phyloP scores from a whole-genome alignment of 2,888 invertebrate genomes.

The Lamproptera curius region DNA sequence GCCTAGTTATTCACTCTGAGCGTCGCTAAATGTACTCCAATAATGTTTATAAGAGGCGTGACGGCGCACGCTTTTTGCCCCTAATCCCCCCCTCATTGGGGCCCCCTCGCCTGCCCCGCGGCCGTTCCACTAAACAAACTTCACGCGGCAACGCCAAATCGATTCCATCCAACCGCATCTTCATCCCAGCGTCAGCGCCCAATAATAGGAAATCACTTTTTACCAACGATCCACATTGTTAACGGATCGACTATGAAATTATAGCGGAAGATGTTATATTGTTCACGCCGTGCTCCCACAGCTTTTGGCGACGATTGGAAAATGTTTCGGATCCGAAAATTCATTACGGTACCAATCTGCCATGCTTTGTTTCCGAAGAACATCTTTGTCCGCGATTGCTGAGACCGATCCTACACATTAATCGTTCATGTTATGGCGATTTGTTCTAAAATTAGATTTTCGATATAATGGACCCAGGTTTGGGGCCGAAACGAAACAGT shows the following conservation, averaged over 20 bases:
- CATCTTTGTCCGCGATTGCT: slow-evolving; percentile 70
- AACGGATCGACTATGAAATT: slow-evolving; percentile 70
- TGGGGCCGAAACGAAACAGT: slow-evolving; percentile 46
- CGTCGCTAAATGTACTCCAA: slow-evolving; percentile 52
- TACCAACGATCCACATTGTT: slow-evolving; percentile 59
- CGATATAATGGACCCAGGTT: slow-evolving; percentile 42
- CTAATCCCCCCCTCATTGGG: slow-evolving; percentile 18
- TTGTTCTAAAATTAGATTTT: slow-evolving; percentile 60
- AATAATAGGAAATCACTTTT: slow-evolving; percentile 69
- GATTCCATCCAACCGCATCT: slow-evolving; percentile 68
- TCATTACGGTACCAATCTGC: slow-evolving; percentile 57
- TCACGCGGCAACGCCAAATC: slow-evolving; percentile 69
- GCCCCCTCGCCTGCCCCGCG: slow-evolving; percentile 34
- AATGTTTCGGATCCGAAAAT: slow-evolving; percentile 60
- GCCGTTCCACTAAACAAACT: slow-evolving; percentile 74
- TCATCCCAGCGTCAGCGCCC: slow-evolving; percentile 47
- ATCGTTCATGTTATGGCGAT: slow-evolving; percentile 48
- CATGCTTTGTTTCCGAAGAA: slow-evolving; percentile 69
- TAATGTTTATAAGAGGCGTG: slow-evolving; percentile 46
- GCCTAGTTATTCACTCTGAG: slow-evolving; percentile 46
- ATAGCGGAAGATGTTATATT: slow-evolving; percentile 53
- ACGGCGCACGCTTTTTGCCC: slow-evolving; percentile 44
- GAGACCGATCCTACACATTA: slow-evolving; percentile 42
- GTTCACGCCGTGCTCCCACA: slow-evolving; percentile 58
- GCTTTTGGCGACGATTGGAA: slow-evolving; percentile 43